Base-by-base conservation (phyloP, 2,797 vertebrate species). In the Sebastolobus altivelis region DNA sequence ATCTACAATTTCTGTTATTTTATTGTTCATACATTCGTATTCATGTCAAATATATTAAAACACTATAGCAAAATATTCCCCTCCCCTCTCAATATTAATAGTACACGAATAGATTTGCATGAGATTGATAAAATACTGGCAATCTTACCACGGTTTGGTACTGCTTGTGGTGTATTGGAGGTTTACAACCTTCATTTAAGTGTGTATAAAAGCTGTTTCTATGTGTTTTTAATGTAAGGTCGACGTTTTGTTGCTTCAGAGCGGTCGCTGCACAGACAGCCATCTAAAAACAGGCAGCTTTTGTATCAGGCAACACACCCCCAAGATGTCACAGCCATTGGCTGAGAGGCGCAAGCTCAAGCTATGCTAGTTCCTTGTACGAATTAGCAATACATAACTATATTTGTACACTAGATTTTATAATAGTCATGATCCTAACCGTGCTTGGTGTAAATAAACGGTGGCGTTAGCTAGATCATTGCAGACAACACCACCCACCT, bases 291-390 rank as follows among this genome's bases (percentile, higher is more conserved):
- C 91, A 95, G 90, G 90, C 93, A 88, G 92, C 93, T 95, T 95
- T 94, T 95, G 95, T 91, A 93, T 92, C 88, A 93, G 80, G 92
- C 89, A 90, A 95, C 94, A 94, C 94, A 92, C 94, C 93, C 95
- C 92, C 92, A 91, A 94, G 70, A 94, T 93, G 92, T 92, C 90
- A 93, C 80, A 85, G 88, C 49, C 82, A 72, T 33, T 69, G 85
- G 69, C 76, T 89, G 66, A 65, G 77, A 89, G 91, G 85, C 76
- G 81, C 82, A 81, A 56, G 69, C 84, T 85, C 60, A 65, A 77
- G 62, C 83, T 76, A 79, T 49, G 74, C 79, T 81, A 75, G 55
- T 82, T 89, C 81, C 78, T 78, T 77, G 56, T 54, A 10, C 20
- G 29, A 6, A 81, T 62, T 37, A 56, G 25, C 59, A 33, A 72